Conservation (phyloP, 2,888 invertebrate species). For the Sialis lutaria region DNA sequence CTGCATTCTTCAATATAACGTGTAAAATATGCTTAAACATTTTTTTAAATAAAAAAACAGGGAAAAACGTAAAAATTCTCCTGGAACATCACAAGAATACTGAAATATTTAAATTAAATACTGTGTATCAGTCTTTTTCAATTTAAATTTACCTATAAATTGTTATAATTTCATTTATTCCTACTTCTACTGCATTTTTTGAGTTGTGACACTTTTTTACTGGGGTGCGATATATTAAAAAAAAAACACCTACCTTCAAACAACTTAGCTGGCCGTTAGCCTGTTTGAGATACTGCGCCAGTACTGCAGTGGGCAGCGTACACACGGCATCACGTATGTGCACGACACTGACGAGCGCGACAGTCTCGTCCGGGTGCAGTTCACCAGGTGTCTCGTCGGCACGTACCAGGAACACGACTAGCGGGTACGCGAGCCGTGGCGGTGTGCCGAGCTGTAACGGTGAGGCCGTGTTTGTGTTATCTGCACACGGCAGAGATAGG, state of each 20-base stretch:
- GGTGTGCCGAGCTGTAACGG: conserved; percentile 52
- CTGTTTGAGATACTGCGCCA: conserved; percentile 74
- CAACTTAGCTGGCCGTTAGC: conserved; percentile 67
- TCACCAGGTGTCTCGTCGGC: conserved; percentile 37
- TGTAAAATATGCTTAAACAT: too few relatives aligned
- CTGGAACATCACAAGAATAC: too few relatives aligned
- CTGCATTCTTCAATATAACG: too few relatives aligned
- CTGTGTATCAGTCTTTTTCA: too few relatives aligned
- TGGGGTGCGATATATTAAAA: too few relatives aligned
- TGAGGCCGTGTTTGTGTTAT: conserved; percentile 20
- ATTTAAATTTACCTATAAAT: too few relatives aligned
- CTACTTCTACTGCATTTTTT: too few relatives aligned
- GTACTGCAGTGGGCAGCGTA: conserved; percentile 60
- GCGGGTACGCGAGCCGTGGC: conserved; percentile 57
- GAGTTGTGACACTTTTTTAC: too few relatives aligned
- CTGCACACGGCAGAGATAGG: conserved; percentile 32
- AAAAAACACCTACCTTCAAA: conserved; percentile 61
- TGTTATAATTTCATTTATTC: too few relatives aligned
- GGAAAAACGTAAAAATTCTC: too few relatives aligned
- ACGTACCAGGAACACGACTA: conserved; percentile 56
- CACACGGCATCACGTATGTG: conserved; percentile 71
- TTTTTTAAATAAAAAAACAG: too few relatives aligned
- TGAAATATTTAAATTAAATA: too few relatives aligned
- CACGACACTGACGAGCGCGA: conserved; percentile 63
- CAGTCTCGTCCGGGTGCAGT: conserved; percentile 61